Percentiles rank a stretch among this genome's conserved stretches.
phyloP scores from a whole-genome alignment of 2,888 invertebrate genomes.

The Adela reaumurella region DNA sequence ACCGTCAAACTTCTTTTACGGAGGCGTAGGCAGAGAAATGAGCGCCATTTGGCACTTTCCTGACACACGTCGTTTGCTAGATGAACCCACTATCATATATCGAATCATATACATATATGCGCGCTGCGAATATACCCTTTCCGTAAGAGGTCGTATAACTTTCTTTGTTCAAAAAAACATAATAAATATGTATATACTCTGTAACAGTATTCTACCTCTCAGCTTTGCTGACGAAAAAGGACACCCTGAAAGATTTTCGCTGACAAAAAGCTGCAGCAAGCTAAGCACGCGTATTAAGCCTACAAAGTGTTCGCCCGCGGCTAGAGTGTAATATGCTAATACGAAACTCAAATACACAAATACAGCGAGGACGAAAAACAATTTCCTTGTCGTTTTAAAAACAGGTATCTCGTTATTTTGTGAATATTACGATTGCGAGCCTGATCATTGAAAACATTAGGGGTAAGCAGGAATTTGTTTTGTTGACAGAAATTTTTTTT shows the following conservation, averaged over 20 bases:
- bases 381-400: background rate
- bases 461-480: background rate
- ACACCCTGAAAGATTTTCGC: background rate
- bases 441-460: background rate
- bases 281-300: background rate
- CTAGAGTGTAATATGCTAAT: background rate
- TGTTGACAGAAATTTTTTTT: too few relatives aligned
- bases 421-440: background rate
- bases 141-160: too few relatives aligned
- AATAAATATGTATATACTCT: too few relatives aligned
- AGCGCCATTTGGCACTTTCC: too few relatives aligned
- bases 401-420: background rate
- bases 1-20: too few relatives aligned
- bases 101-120: too few relatives aligned
- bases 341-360: background rate
- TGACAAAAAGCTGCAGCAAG: background rate
- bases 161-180: too few relatives aligned
- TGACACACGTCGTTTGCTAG: too few relatives aligned
- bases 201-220: too few relatives aligned
- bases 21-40: too few relatives aligned
- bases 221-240: background rate
- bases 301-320: background rate
- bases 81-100: too few relatives aligned
- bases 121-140: too few relatives aligned
- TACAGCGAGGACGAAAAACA: background rate